These are phyloP conservation scores for Graphium colonna DNA, from an alignment of 2,888 invertebrate genomes.

Conservation along the genomic window DNA sequence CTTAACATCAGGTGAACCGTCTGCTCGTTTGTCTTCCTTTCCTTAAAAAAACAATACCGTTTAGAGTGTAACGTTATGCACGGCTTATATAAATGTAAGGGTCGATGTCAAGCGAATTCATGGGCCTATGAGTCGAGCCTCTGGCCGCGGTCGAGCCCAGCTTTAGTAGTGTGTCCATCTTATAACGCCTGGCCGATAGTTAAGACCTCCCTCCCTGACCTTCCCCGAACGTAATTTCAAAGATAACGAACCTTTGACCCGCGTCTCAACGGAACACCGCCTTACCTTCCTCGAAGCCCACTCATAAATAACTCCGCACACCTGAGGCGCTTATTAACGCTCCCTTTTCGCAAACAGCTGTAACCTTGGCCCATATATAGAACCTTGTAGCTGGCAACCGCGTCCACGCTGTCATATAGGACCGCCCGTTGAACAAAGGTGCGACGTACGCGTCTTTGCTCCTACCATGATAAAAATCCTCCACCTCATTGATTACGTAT, in stretches of 20 bases:
- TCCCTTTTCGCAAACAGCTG: slow-evolving; percentile 62
- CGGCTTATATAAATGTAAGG: too few relatives aligned
- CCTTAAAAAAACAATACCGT: slow-evolving; percentile 31
- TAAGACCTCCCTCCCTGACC: slow-evolving; percentile 57
- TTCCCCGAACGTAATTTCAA: slow-evolving; percentile 58
- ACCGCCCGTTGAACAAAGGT: slow-evolving; percentile 66
- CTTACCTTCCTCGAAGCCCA: slow-evolving; percentile 64
- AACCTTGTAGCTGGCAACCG: slow-evolving; percentile 65
- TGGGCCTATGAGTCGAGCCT: slow-evolving; percentile 60
- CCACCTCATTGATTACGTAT: slow-evolving; percentile 50
- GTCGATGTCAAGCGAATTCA: too few relatives aligned
- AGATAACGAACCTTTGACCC: slow-evolving; percentile 64
- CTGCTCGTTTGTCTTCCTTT: too few relatives aligned
- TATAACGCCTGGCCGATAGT: slow-evolving; percentile 64
- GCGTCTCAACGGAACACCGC: slow-evolving; percentile 64
- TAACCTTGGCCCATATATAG: slow-evolving; percentile 72
- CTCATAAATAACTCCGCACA: slow-evolving; percentile 62
- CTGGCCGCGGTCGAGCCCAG: slow-evolving; percentile 52
- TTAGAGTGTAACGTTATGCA: slow-evolving; percentile 68
- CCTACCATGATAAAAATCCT: slow-evolving; percentile 53
- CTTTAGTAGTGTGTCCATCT: slow-evolving; percentile 64
- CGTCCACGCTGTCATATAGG: slow-evolving; percentile 57
- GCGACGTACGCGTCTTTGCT: slow-evolving; percentile 52
- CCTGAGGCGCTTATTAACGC: slow-evolving; percentile 63
- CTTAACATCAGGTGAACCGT: too few relatives aligned